Percentiles rank a stretch among this genome's conserved stretches.
Conservation (phyloP, 2,797 vertebrate species). For the Bradypodion ventrale region DNA sequence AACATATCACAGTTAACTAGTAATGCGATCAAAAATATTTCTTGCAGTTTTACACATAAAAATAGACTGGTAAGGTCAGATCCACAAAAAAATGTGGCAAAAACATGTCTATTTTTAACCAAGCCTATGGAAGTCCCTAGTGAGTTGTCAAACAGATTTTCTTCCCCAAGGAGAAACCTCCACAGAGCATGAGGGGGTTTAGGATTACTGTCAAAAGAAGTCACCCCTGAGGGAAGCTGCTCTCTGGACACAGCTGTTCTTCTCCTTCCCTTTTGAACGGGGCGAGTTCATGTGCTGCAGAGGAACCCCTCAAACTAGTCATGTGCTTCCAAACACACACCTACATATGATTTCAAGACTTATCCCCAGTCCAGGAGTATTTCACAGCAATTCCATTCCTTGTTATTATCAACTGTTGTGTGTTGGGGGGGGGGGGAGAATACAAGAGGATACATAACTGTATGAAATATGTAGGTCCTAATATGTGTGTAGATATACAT, state of each 20-base stretch:
- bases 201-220: not conserved
- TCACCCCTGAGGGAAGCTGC: not conserved
- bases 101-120: not conserved
- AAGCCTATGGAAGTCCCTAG: not conserved
- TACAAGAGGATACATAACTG: too few species aligned
- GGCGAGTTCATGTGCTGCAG: not conserved
- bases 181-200: not conserved
- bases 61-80: not conserved
- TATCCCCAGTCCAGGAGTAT: not conserved
- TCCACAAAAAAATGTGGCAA: not conserved
- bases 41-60: not conserved
- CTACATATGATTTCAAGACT: not conserved
- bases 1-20: not conserved
- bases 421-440: too few species aligned
- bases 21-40: not conserved
- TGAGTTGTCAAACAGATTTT: too few species aligned
- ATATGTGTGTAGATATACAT: too few species aligned
- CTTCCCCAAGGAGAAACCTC: not conserved
- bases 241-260: not conserved
- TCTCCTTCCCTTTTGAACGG: not conserved
- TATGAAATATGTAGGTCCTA: too few species aligned
- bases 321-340: not conserved
- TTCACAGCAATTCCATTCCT: too few species aligned
- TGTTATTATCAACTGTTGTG: too few species aligned
- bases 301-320: not conserved